phyloP scores from a whole-genome alignment of 1,140 invertebrate genomes.

The Drosophila kikkawai region DNA sequence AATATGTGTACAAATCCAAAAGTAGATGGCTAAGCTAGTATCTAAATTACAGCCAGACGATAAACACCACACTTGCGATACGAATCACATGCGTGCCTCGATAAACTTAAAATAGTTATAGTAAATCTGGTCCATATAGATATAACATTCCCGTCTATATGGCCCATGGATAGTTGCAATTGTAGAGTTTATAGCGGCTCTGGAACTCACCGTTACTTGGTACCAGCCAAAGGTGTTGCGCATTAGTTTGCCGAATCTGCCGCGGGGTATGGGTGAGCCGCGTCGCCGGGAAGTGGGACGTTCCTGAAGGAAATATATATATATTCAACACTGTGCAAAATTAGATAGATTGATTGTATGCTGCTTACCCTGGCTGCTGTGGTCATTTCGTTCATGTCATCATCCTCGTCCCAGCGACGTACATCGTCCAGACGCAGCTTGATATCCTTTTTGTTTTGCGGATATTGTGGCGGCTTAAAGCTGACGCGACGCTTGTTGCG shows the following conservation, averaged over 20 bases:
- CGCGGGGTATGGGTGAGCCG: conserved; percentile 63
- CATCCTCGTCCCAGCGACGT: conserved; percentile 80
- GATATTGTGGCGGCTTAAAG: conserved; percentile 69
- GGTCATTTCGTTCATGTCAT: conserved; percentile 74
- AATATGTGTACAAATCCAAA: neutral
- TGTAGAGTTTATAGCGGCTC: neutral
- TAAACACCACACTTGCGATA: neutral
- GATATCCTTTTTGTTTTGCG: conserved; percentile 63
- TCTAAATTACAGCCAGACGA: conserved; percentile 11
- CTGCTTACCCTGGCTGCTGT: conserved; percentile 46
- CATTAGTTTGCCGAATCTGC: conserved; percentile 74
- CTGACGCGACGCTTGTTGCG: conserved; percentile 78
- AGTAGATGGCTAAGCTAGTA: neutral
- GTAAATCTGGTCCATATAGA: conserved; percentile 30
- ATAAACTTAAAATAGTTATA: conserved; percentile 17
- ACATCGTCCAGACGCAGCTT: conserved; percentile 69
- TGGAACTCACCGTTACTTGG: conserved; percentile 77
- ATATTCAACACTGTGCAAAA: neutral
- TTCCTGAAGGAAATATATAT: conserved; percentile 14
- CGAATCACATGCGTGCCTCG: conserved; percentile 11
- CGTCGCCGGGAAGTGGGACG: conserved; percentile 58
- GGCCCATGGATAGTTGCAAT: neutral
- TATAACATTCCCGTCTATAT: conserved; percentile 33
- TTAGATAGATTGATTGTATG: too few relatives aligned
- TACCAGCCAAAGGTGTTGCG: conserved; percentile 77